Conservation (phyloP, 2,797 vertebrate species). For the Chiloscyllium punctatum region DNA sequence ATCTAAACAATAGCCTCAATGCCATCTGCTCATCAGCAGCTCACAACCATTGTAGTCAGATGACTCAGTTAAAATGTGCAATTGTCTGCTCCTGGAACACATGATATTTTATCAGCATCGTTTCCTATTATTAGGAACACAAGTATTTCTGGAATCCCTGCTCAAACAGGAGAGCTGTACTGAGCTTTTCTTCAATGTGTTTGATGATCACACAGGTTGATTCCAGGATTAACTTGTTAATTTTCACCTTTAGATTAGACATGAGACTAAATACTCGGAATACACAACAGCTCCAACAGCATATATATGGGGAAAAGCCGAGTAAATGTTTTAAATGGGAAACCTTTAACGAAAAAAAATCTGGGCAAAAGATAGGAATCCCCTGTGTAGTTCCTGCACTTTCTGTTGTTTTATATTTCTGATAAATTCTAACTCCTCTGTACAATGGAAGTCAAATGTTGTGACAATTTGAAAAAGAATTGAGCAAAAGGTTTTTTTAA, state of each 20-base stretch:
- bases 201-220: not conserved
- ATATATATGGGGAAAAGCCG: not conserved
- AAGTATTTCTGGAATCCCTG: constrained; percentile 55
- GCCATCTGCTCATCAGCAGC: constrained; percentile 45
- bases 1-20: constrained; percentile 49
- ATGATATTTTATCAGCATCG: constrained; percentile 65
- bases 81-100: constrained; percentile 51
- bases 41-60: constrained; percentile 41
- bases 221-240: constrained; percentile 1
- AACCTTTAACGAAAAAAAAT: not conserved
- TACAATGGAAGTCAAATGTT: not conserved
- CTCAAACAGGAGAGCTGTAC: not conserved
- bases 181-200: not conserved
- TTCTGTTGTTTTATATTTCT: not conserved
- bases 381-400: not conserved
- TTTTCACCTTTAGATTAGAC: not conserved
- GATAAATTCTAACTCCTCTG: not conserved
- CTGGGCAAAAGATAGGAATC: not conserved
- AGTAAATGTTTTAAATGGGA: not conserved
- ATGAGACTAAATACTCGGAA: not conserved
- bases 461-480: not conserved
- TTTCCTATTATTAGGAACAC: constrained; percentile 72
- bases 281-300: not conserved
- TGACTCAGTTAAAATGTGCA: constrained; percentile 49
- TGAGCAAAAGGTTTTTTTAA: not conserved